Evolutionary conservation across 2,888 invertebrate species (phyloP), one percentile per base, ranked within the genome.

Genomic region (Orchesellides sinensis): DNA sequence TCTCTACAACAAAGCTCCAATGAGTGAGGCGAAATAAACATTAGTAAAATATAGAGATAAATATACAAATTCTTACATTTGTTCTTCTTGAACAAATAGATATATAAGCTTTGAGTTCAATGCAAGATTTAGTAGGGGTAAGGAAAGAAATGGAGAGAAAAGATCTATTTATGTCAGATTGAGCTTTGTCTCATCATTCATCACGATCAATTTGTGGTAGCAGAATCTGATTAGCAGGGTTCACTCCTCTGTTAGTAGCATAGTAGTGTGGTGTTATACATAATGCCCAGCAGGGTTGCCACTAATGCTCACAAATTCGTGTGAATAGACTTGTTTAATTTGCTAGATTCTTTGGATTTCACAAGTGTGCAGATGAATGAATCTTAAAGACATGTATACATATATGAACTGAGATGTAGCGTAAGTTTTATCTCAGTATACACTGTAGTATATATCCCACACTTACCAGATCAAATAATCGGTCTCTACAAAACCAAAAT

Each of bases 191-290:
- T 85, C 85, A 86, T 87, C 87, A 86, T 87, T 86, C 84, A 87
- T 87, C 87, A 87, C 85, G 85, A 84, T 87, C 87, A 87, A 87
- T 87, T 87, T 87, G 85, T 80, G 81, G 84, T 66, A 47, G 66
- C 80, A 68, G 82, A 86, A 87, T 86, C 79, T 85, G 85, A 86
- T 87, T 87, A 87, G 66, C 74, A 59, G 74, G 73, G 68, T 69
- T 73, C 66, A 54, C 54, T 27, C 68, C 47, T 25, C 52, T 56
- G 12, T 56, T 25, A 32, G 32, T 40, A 40, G 2, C 40, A 2
- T 52, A 21, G 12, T 21, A 52, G 21, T 52, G 19, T 59, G 59
- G 59, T 59, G 59, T 59, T 59, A 17, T 59, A 59, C 59, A 59
- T 59, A 59, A 59, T 59, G 32, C 59, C 59, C 59, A 59, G 29